A percentile compares a stretch with the other conserved stretches of the same genome.
These are phyloP conservation scores for Leucophenga maculata DNA, from an alignment of 2,888 invertebrate genomes.

Conservation along the genomic window DNA sequence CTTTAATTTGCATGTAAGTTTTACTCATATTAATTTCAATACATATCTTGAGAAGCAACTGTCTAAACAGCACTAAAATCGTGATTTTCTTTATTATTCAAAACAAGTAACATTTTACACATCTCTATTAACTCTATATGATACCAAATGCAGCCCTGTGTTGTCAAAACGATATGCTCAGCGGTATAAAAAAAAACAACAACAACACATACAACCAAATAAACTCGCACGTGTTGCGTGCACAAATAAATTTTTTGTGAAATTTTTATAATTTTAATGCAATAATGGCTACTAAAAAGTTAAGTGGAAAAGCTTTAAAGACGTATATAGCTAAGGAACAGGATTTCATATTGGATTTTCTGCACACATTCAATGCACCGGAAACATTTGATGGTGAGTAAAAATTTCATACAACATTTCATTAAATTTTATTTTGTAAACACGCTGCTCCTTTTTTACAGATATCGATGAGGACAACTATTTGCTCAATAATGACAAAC, in stretches of 20 bases:
- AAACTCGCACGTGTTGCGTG: neutral
- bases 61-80: too few species aligned
- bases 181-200: neutral
- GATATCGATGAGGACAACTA: constrained; percentile 61
- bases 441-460: neutral
- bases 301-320: constrained; percentile 44
- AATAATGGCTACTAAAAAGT: constrained; percentile 44
- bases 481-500: constrained; percentile 57
- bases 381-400: constrained; percentile 68
- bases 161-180: too few species aligned
- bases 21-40: too few species aligned
- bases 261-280: neutral
- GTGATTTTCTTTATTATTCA: too few species aligned
- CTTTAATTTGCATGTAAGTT: too few species aligned
- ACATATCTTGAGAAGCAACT: too few species aligned
- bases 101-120: too few species aligned
- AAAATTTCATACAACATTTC: neutral
- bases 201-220: too few species aligned
- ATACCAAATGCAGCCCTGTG: too few species aligned
- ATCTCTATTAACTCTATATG: too few species aligned
- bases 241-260: neutral
- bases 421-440: neutral
- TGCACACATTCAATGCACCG: constrained; percentile 67
- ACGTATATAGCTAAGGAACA: constrained; percentile 50
- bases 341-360: constrained; percentile 60